Conservation (phyloP, 2,113 vertebrate species). For the Trochalopteron elliotii region DNA sequence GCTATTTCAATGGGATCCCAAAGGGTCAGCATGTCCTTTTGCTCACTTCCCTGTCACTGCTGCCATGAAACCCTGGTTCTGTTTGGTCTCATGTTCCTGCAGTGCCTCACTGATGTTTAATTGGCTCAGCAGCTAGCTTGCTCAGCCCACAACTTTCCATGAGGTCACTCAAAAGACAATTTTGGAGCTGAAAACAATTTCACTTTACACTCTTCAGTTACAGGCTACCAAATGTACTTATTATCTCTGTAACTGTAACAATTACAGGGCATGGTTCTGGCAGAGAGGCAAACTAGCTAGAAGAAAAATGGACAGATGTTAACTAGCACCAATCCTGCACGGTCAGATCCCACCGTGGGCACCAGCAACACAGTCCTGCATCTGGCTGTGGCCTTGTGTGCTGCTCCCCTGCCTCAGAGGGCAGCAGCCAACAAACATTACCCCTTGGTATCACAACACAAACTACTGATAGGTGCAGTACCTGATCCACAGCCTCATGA, state of each 20-base stretch:
- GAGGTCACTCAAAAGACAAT: not conserved
- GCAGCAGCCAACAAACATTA: not conserved
- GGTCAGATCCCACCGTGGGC: accelerated
- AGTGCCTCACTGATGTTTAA: accelerated
- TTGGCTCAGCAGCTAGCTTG: accelerated
- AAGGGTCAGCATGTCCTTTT: not conserved
- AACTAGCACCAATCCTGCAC: accelerated
- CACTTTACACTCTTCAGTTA: not conserved
- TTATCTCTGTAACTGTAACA: not conserved
- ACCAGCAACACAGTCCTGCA: not conserved
- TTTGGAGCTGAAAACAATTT: not conserved
- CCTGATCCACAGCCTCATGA: too few species aligned
- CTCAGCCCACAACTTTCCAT: not conserved
- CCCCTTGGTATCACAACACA: not conserved
- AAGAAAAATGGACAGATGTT: not conserved
- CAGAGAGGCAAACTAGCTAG: not conserved
- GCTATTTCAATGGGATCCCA: accelerated
- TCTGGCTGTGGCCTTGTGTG: accelerated
- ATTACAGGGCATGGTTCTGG: not conserved
- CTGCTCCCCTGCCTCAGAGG: not conserved
- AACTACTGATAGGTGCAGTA: not conserved
- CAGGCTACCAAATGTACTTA: not conserved
- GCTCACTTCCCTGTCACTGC: not conserved
- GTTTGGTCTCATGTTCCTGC: not conserved
- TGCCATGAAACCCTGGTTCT: not conserved